phyloP scores from a whole-genome alignment of 1,140 invertebrate species.

The Pseudoatta argentina region DNA sequence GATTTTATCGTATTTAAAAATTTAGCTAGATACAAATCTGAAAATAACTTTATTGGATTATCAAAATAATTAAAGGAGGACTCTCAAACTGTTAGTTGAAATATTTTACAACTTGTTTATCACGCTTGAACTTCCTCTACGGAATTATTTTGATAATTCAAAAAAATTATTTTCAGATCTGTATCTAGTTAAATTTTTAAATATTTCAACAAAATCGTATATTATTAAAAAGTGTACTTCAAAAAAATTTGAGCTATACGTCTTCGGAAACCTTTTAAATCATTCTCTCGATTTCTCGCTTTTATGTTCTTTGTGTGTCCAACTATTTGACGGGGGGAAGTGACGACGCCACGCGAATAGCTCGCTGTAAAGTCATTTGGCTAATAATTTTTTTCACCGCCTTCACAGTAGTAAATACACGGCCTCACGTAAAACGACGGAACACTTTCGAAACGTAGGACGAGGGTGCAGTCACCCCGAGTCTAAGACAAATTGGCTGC shows the following conservation, averaged over 20 bases:
- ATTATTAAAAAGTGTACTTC: neutral
- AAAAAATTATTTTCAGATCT: too few relatives aligned
- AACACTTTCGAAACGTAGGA: slow-evolving; percentile 35
- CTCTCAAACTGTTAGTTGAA: too few relatives aligned
- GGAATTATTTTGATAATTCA: too few relatives aligned
- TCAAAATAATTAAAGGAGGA: too few relatives aligned
- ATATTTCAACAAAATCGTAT: too few relatives aligned
- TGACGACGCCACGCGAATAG: slow-evolving; percentile 33
- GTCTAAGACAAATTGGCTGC: slow-evolving; percentile 67
- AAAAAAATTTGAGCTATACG: neutral
- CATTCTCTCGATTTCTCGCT: neutral
- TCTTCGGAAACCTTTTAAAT: neutral
- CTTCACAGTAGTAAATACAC: slow-evolving; percentile 7
- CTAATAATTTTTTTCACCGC: slow-evolving; percentile 43
- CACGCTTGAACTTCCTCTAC: too few relatives aligned
- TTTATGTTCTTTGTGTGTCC: neutral
- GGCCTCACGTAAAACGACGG: slow-evolving; percentile 39
- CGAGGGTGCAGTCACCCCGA: neutral
- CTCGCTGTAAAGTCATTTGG: slow-evolving; percentile 48
- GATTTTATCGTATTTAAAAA: too few relatives aligned
- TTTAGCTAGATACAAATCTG: too few relatives aligned
- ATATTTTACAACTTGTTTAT: too few relatives aligned
- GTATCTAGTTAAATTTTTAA: too few relatives aligned
- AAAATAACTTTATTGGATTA: too few relatives aligned
- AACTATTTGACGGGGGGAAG: slow-evolving; percentile 17